Conservation (phyloP, 2,888 invertebrate species). For the Alentia gelatinosa region DNA sequence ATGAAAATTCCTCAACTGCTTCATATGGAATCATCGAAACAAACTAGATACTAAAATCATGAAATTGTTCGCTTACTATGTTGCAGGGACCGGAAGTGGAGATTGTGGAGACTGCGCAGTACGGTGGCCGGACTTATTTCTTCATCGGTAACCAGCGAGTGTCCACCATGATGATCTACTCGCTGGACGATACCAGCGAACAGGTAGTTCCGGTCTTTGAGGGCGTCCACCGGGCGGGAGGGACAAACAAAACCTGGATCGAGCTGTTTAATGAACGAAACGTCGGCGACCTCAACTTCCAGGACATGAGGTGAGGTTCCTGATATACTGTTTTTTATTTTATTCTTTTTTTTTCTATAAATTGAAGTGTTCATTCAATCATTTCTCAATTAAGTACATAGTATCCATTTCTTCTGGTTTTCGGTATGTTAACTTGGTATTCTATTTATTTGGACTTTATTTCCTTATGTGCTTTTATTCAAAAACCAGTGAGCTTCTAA, state of each 20-base stretch:
- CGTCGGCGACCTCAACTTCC: conserved; percentile 50
- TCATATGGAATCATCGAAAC: too few species aligned
- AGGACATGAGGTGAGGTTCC: conserved; percentile 53
- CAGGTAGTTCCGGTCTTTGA: conserved; percentile 47
- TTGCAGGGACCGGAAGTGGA: conserved; percentile 55
- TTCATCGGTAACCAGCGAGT: conserved; percentile 55
- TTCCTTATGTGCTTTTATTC: too few species aligned
- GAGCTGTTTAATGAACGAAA: conserved; percentile 34
- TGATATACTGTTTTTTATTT: not conserved
- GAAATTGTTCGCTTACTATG: not conserved
- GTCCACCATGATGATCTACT: conserved; percentile 55
- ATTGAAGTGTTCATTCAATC: too few species aligned
- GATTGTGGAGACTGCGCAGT: conserved; percentile 48
- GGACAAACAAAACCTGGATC: conserved; percentile 21
- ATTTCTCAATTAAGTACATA: too few species aligned
- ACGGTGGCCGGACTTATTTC: conserved; percentile 43
- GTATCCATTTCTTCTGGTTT: too few species aligned
- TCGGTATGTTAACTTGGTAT: too few species aligned
- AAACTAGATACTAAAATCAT: not conserved
- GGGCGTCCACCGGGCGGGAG: conserved; percentile 44
- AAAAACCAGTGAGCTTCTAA: too few species aligned
- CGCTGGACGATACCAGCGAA: not conserved
- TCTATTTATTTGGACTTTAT: too few species aligned
- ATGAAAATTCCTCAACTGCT: too few species aligned
- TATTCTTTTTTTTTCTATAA: too few species aligned